Percentiles rank a stretch among this genome's conserved stretches.
These are phyloP conservation scores for Taxidea taxus DNA, from an alignment of 2,113 vertebrate genomes.

Conservation along the genomic window DNA sequence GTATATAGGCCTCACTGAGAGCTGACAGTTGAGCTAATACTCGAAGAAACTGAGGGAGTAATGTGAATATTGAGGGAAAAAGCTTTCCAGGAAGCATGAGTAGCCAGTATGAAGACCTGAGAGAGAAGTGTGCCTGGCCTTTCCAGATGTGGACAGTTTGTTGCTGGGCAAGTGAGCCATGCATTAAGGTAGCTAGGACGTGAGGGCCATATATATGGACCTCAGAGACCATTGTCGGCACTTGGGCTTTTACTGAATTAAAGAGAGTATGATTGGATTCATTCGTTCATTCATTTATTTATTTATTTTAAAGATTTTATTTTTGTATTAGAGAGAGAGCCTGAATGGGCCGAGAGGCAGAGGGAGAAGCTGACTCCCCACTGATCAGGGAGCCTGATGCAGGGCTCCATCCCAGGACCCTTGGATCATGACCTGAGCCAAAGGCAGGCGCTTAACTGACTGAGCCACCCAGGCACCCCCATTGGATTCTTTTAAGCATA, in stretches of 20 bases:
- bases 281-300: too few species aligned
- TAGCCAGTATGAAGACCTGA: neutral
- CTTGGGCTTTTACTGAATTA: slow-evolving; percentile 4
- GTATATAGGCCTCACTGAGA: neutral
- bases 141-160: neutral
- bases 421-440: neutral
- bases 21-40: neutral
- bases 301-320: neutral
- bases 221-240: neutral
- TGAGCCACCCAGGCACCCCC: neutral
- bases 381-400: neutral
- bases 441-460: neutral
- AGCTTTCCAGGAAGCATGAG: neutral
- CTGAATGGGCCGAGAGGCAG: neutral
- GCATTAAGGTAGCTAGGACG: neutral
- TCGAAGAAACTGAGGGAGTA: neutral
- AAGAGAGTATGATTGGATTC: neutral
- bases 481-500: neutral
- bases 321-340: neutral
- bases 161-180: neutral
- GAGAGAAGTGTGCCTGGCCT: neutral
- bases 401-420: neutral
- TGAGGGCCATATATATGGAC: neutral
- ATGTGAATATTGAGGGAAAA: neutral
- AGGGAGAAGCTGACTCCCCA: neutral